Evolutionary conservation across 1,140 invertebrate species (phyloP).

Genomic region (Neoseiulus cucumeris): DNA sequence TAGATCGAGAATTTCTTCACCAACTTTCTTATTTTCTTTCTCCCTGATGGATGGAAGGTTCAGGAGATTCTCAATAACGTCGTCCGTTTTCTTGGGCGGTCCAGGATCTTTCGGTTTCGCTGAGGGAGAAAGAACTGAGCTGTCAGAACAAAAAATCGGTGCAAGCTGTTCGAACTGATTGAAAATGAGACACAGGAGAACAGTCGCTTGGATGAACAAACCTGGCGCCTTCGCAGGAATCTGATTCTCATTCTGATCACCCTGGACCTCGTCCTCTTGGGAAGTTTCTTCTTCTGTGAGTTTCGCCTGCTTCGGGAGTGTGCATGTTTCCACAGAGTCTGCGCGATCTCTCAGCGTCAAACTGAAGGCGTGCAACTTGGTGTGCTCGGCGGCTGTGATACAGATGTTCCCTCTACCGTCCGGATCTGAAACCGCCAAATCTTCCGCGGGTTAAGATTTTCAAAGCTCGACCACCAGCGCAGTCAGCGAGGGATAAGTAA

Average conservation of each 20-base stretch:
- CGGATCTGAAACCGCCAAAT: constrained; percentile 23
- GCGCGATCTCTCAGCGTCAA: constrained; percentile 26
- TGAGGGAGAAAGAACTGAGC: no score
- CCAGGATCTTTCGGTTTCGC: constrained; percentile 11
- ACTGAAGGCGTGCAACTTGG: constrained; percentile 42
- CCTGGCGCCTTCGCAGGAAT: background rate
- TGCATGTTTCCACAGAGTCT: background rate
- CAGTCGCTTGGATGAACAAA: no score
- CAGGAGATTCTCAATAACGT: constrained; percentile 46
- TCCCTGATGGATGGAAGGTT: constrained; percentile 82
- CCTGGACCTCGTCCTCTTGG: constrained; percentile 17
- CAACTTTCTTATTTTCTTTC: constrained; percentile 81
- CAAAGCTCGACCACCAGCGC: no score
- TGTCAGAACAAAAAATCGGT: no score
- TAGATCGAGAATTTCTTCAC: constrained; percentile 83
- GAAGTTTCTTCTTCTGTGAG: background rate
- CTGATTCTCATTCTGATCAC: constrained; percentile 11
- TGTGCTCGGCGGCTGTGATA: constrained; percentile 45
- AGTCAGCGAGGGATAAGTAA: no score
- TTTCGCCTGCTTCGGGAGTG: constrained; percentile 5
- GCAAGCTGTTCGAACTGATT: no score
- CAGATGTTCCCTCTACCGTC: constrained; percentile 37
- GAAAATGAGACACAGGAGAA: no score
- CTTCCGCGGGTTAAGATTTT: no score
- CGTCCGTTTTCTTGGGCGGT: constrained; percentile 9